phyloP scores from a whole-genome alignment of 1,140 invertebrate species.

The Lucilia sericata region DNA sequence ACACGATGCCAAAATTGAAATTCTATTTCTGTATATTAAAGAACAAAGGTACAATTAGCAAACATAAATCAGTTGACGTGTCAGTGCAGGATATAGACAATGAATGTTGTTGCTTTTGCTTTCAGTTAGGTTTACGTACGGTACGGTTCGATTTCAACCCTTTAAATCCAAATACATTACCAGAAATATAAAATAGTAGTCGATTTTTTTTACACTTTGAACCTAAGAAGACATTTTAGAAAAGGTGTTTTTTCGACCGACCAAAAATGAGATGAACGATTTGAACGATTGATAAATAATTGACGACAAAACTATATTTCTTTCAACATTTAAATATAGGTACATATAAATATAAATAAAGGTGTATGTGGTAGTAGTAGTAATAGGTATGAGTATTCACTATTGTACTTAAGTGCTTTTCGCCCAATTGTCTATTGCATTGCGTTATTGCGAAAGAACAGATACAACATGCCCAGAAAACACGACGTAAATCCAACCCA shows the following conservation, averaged over 20 bases:
- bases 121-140: too few species aligned
- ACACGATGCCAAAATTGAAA: not conserved
- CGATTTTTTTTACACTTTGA: not conserved
- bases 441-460: conserved; percentile 47
- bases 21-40: not conserved
- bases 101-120: too few species aligned
- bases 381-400: not conserved
- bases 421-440: conserved; percentile 25
- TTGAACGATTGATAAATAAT: conserved; percentile 3
- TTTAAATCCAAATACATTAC: conserved; percentile 7
- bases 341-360: not conserved
- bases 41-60: not conserved
- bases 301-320: conserved; percentile 20
- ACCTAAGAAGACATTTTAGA: not conserved
- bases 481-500: conserved; percentile 73
- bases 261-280: not conserved
- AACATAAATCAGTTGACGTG: not conserved
- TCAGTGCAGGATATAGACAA: not conserved
- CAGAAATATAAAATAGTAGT: not conserved
- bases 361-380: too few species aligned
- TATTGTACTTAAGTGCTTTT: conserved; percentile 38
- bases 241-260: not conserved
- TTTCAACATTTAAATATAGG: not conserved
- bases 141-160: conserved; percentile 25
- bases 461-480: conserved; percentile 75